Base-by-base conservation (phyloP, 2,888 invertebrate genomes). In the Diabrotica balteata region DNA sequence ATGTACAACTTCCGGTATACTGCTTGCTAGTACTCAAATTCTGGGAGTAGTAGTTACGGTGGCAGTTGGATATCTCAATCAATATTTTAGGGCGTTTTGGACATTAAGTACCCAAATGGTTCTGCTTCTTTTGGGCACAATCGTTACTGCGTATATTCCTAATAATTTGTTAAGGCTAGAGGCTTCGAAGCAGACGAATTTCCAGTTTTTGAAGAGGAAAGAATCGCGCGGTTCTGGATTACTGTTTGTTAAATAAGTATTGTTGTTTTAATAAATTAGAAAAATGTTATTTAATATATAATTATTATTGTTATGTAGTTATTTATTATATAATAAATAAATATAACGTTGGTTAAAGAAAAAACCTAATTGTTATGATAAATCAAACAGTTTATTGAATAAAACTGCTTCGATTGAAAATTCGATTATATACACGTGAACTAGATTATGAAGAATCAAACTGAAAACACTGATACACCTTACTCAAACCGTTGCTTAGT, bases 71-170 rank as follows among this genome's bases (percentile, higher is more conserved):
- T 47, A 71, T 22, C 52, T 75, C 6, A 73, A 74, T 63, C 17
- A 65, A 49, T 58, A 44, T n/a, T 59, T 73, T 51, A 78, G 76
- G 2, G 71, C 74, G 49, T 78, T 77, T 61, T 79, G 78, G 79
- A 59, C 77, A 4, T 62, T 79, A 11, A 66, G 57, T 3, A 74
- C 72, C 55, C 75, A 76, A 64, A 66, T 66, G 10, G 32, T 67
- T 5, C 55, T 77, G n/a, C 59, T 80, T 43, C 43, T 73, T 5
- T 7, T 78, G 42, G 78, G 78, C 10, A 73, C 75, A 7, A 52
- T 74, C 4, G 66, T 78, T 9, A 78, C 78, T 3, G 58, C 59
- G 2, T 72, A 72, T 57, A 66, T 79, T 17, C 75, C 76, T 11
- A 77, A 79, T 69, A 66, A 67, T 8, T 65, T 73, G 51, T 68